A percentile compares a stretch with the other conserved stretches of the same genome.
phyloP scores from a whole-genome alignment of 2,888 invertebrate genomes.

The Dione juno region DNA sequence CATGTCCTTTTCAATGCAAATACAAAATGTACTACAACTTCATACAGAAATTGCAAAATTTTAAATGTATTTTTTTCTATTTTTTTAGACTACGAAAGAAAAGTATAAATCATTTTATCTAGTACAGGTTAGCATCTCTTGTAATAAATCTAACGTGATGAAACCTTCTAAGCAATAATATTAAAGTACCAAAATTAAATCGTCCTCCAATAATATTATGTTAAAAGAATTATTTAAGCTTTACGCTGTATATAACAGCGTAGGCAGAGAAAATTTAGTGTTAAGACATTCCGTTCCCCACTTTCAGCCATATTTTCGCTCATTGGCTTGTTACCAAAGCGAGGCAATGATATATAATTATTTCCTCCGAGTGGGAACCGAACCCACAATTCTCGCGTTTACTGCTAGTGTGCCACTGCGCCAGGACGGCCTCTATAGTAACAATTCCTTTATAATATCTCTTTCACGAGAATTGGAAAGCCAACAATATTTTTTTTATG shows the following conservation, averaged over 20 bases:
- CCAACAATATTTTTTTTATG: too few relatives aligned
- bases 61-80: not conserved
- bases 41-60: constrained; percentile 1
- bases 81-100: not conserved
- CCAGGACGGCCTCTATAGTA: not conserved
- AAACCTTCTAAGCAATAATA: too few relatives aligned
- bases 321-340: not conserved
- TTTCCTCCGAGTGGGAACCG: not conserved
- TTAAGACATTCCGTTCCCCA: too few relatives aligned
- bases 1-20: constrained; percentile 11
- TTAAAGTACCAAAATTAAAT: not conserved
- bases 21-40: constrained; percentile 8
- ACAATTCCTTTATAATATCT: too few relatives aligned
- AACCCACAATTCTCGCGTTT: too few relatives aligned
- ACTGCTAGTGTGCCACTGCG: not conserved
- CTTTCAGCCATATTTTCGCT: too few relatives aligned
- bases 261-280: too few relatives aligned
- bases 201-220: not conserved
- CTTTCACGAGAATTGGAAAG: too few relatives aligned
- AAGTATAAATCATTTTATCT: not conserved
- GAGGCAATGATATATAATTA: not conserved
- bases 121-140: not conserved
- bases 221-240: too few relatives aligned
- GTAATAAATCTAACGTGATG: too few relatives aligned
- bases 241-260: too few relatives aligned